A percentile compares a stretch with the other conserved stretches of the same genome.
Evolutionary conservation across 2,888 invertebrate species (phyloP).

Genomic region (Patella depressa): DNA sequence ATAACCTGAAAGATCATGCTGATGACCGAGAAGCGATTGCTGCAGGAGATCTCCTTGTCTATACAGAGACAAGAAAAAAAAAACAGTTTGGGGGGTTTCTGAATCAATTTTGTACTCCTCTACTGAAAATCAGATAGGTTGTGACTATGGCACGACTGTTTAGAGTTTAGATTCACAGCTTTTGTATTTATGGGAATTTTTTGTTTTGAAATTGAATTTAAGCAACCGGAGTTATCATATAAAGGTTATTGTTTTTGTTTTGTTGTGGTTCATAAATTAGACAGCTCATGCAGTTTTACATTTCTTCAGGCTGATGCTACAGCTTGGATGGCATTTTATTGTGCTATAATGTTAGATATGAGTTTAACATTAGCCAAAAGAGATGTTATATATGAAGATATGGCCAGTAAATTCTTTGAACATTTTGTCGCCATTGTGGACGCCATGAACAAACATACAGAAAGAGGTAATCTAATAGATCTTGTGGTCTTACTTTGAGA

Average conservation of each 20-base stretch:
- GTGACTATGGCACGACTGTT: no score
- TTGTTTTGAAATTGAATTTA: not conserved
- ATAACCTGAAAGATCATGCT: no score
- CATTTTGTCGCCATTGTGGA: conserved; percentile 69
- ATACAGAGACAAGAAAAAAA: no score
- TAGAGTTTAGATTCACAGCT: not conserved
- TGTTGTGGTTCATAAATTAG: not conserved
- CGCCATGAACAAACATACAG: conserved; percentile 66
- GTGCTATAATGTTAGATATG: conserved; percentile 69
- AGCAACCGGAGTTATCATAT: not conserved
- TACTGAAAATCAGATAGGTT: no score
- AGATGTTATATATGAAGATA: conserved; percentile 69
- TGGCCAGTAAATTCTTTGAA: conserved; percentile 71
- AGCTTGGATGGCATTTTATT: conserved; percentile 71
- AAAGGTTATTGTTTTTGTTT: not conserved
- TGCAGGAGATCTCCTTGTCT: no score
- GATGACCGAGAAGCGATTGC: no score
- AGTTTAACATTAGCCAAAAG: conserved; percentile 65
- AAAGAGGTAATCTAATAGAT: conserved; percentile 37
- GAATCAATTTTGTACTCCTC: no score
- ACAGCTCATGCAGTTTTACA: not conserved
- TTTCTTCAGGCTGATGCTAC: conserved; percentile 68
- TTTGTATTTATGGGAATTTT: not conserved
- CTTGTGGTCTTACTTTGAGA: no score
- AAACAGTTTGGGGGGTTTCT: no score